Evolutionary conservation across 2,113 vertebrate species (phyloP).

Genomic region (Chaenogobius annularis): DNA sequence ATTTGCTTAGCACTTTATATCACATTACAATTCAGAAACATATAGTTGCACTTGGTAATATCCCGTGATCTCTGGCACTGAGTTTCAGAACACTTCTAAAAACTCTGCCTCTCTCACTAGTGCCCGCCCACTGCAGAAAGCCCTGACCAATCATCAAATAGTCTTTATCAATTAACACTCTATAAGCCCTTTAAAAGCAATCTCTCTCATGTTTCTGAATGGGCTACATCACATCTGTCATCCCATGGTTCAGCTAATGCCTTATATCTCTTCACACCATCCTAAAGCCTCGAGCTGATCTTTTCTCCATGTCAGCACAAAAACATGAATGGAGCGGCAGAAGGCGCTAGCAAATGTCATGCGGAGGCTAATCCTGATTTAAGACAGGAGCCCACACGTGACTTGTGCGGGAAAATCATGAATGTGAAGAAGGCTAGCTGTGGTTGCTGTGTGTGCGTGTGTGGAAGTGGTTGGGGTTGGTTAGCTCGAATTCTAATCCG

Average conservation of each 20-base stretch:
- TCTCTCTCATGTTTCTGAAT: constrained; percentile 34
- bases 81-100: too few species aligned
- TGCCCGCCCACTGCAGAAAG: too few species aligned
- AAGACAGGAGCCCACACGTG: constrained; percentile 53
- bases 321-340: constrained; percentile 59
- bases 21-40: too few species aligned
- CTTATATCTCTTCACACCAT: constrained; percentile 22
- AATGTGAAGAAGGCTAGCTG: constrained; percentile 54
- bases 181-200: constrained; percentile 5
- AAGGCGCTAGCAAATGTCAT: constrained; percentile 28
- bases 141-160: not conserved
- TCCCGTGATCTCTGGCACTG: too few species aligned
- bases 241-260: not conserved
- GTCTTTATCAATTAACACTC: not conserved
- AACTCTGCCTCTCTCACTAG: too few species aligned
- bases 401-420: constrained; percentile 55
- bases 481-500: constrained; percentile 57
- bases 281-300: constrained; percentile 37
- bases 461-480: not conserved
- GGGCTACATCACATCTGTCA: constrained; percentile 57
- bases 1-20: too few species aligned
- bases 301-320: constrained; percentile 26
- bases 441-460: constrained; percentile 23
- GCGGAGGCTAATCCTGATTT: constrained; percentile 54
- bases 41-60: too few species aligned